Base-by-base conservation (phyloP, 2,113 vertebrate genomes). In the Perca fluviatilis region DNA sequence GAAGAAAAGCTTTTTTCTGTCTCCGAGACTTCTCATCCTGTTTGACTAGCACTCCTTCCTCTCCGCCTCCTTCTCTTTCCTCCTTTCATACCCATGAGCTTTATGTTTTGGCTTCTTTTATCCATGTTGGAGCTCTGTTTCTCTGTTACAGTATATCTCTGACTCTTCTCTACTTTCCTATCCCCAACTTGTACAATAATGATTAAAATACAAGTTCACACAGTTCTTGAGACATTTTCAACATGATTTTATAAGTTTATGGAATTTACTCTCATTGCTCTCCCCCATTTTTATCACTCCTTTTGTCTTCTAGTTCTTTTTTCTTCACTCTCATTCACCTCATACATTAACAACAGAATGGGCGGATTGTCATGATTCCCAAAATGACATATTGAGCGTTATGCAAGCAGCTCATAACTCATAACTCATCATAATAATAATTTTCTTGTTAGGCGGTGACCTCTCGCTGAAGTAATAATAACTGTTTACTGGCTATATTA, bases 11-110 rank as follows among this genome's bases (percentile, higher is more conserved):
- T 11, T 73, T 90, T 64, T 47, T 86, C 66, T 88, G 80, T 84
- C 77, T 80, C 54, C 33, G 81, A 87, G 60, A 60, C 74, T 77
- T 67, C 82, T 89, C 82, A 88, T 90, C 90, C 88, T 92, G 90
- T 90, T 90, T 84, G 70, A 89, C 36, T 79, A 64, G 18, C 33
- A 46, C 60, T 62, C 72, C 77, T 84, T 86, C 77, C 81, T 82
- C 78, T 78, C 67, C 16, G 6, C 74, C 84, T 74, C 74, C 53
- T 33, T 76, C 33, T 71, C 57, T 74, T 65, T 84, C 73, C 81
- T 88, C 82, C 60, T 51, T 40, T 54, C 14, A 27, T 64, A 27
- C 54, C 49, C 72, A 27, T 11, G 3, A 67, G 23, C 65, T 73
- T 77, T 15, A 40, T 56, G 27, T 72, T 58, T 54, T 40, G 6